Percentiles rank a stretch among this genome's conserved stretches.
These are phyloP conservation scores for Rafetus swinhoei DNA, from an alignment of 2,113 vertebrate genomes.

Conservation along the genomic window DNA sequence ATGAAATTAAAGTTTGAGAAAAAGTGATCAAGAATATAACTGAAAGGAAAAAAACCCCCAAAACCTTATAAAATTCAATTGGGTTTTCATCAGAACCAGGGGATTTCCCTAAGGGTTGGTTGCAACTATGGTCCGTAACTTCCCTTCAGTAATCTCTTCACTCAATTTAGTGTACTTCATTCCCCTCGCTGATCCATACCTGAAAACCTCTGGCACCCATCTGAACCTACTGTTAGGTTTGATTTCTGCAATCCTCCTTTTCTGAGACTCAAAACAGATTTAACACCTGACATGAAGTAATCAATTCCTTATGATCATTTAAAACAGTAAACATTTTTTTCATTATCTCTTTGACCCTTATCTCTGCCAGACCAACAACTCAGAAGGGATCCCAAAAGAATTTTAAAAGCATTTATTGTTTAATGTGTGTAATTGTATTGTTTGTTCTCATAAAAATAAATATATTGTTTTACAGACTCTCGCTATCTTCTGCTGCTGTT, in stretches of 20 bases:
- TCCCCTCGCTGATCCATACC: constrained; percentile 58
- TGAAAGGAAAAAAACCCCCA: background rate
- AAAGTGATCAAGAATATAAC: constrained; percentile 35
- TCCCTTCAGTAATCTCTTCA: constrained; percentile 65
- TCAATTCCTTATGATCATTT: constrained; percentile 20
- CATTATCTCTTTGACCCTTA: background rate
- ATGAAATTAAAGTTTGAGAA: constrained; percentile 30
- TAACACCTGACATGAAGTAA: constrained; percentile 8
- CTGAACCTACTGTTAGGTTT: constrained; percentile 32
- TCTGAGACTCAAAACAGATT: constrained; percentile 29
- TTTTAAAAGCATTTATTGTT: background rate
- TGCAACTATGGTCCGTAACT: constrained; percentile 55
- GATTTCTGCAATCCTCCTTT: constrained; percentile 43
- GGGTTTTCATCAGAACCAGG: constrained; percentile 8
- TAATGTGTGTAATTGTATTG: background rate
- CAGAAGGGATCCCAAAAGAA: accelerated
- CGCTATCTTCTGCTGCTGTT: background rate
- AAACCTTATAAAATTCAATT: constrained; percentile 43
- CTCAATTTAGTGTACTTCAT: constrained; percentile 47
- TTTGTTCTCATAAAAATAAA: background rate
- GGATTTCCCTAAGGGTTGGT: constrained; percentile 56
- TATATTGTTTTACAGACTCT: background rate
- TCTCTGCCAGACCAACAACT: background rate
- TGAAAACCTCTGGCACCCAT: constrained; percentile 14
- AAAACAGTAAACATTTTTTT: background rate